phyloP scores from a whole-genome alignment of 1,140 invertebrate genomes.

The Drosophila trapezifrons region DNA sequence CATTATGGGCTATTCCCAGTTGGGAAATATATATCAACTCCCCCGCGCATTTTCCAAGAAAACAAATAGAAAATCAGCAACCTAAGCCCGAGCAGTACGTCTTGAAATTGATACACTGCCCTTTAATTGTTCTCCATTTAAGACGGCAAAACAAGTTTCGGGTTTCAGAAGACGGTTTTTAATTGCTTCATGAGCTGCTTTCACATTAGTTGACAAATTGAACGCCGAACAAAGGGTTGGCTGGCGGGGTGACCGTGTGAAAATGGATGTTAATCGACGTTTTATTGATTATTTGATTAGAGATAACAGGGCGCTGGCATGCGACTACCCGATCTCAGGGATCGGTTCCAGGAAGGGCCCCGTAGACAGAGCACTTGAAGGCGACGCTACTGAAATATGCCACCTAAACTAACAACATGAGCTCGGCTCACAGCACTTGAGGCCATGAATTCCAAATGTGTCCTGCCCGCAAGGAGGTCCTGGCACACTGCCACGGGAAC shows the following conservation, averaged over 20 bases:
- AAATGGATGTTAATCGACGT: slow-evolving; percentile 63
- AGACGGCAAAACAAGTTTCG: slow-evolving; percentile 51
- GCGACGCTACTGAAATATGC: slow-evolving; percentile 66
- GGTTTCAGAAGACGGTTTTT: slow-evolving; percentile 16
- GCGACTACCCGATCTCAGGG: neutral
- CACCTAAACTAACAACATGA: slow-evolving; percentile 55
- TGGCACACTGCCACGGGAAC: slow-evolving; percentile 28
- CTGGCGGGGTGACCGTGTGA: slow-evolving; percentile 45
- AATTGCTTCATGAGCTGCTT: slow-evolving; percentile 58
- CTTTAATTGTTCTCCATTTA: slow-evolving; percentile 50
- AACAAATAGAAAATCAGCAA: slow-evolving; percentile 29
- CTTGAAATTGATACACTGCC: slow-evolving; percentile 41
- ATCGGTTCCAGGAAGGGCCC: slow-evolving; percentile 24
- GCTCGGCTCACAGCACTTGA: slow-evolving; percentile 39
- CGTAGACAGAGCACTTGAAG: slow-evolving; percentile 44
- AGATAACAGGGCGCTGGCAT: neutral
- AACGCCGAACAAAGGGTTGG: slow-evolving; percentile 22
- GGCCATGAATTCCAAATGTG: slow-evolving; percentile 60
- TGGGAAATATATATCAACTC: slow-evolving; percentile 34
- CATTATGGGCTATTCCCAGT: slow-evolving; percentile 46
- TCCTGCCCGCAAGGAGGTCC: slow-evolving; percentile 19
- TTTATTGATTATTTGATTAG: slow-evolving; percentile 66
- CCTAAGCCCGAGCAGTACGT: neutral
- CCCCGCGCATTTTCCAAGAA: slow-evolving; percentile 38
- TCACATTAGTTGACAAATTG: slow-evolving; percentile 69